These are phyloP conservation scores for Gyps fulvus DNA, from an alignment of 2,113 vertebrate species.

Conservation along the genomic window DNA sequence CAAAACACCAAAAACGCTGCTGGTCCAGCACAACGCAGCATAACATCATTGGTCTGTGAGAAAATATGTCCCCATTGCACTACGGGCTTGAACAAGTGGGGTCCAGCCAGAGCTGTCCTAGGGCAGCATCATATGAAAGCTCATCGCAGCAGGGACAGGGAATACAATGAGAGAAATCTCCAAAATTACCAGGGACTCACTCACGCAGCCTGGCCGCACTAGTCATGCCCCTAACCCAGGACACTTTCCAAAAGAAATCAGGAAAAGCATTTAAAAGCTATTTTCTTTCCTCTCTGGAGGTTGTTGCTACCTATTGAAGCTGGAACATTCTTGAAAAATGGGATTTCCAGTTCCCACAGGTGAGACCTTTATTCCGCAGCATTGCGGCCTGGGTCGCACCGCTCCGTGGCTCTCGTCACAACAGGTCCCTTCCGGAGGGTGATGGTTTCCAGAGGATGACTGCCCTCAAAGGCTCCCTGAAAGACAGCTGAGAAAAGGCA, in stretches of 20 bases:
- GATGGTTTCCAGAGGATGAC: neutral
- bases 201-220: neutral
- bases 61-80: neutral
- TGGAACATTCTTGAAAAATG: neutral
- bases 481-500: neutral
- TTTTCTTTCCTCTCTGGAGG: neutral
- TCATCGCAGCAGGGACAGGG: neutral
- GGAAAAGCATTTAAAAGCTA: neutral
- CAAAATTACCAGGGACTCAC: neutral
- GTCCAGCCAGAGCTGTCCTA: neutral
- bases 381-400: rapidly evolving
- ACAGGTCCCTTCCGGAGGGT: neutral
- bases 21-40: neutral
- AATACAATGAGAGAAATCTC: neutral
- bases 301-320: neutral
- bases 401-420: rapidly evolving
- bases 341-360: neutral
- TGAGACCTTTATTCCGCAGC: neutral
- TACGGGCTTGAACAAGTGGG: neutral
- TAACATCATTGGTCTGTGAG: neutral
- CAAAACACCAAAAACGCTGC: neutral
- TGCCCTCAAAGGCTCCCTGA: neutral
- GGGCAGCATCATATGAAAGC: neutral
- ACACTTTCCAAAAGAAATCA: neutral
- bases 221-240: neutral